Base-by-base conservation (phyloP, 2,113 vertebrate species). In the Tangachromis dhanisi region DNA sequence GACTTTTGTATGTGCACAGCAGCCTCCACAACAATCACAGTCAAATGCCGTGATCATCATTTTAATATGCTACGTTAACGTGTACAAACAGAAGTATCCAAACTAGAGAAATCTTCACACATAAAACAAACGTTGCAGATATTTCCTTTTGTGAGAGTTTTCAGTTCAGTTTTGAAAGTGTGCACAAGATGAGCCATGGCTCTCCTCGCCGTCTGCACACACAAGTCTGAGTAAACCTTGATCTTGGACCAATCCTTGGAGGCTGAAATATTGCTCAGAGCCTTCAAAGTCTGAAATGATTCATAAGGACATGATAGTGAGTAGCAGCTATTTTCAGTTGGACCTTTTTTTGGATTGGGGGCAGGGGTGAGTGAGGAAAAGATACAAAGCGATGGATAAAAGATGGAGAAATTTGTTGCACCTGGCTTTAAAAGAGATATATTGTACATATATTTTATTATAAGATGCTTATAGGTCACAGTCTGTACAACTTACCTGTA, bases 211-310 rank as follows among this genome's bases (percentile, higher is more conserved):
- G 92, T 92, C 33, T 95, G 95, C 66, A 96, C 19, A 12, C 87
- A 93, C 57, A 92, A 83, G n/a, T 96, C 94, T 5, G 96, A 83
- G 82, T 93, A 86, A 14, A 96, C 91, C 47, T 47, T 71, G 47
- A 86, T 85, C 26, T 66, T 71, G 38, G 95, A 93, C 95, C 95
- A 96, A 88, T 95, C 87, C 81, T 91, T 94, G 31, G 68, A 63
- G 45, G 71, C 53, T 4, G 93, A 93, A 13, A 61, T 71, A n/a
- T 53, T 63, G 83, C 90, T 86, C 53, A 96, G 42, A 9, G 85
- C 80, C 49, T 88, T 90, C 49, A 96, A 59, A 76, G 91, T 94
- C 95, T 96, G 78, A 21, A 49, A 49, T 21, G 84, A 90, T 35
- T 88, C 42, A 88, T 33, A 86, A 4, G 71, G 47, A 73, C 33